Evolutionary conservation across 2,888 invertebrate species (phyloP).

Genomic region (Drosophila pseudotalamancana): DNA sequence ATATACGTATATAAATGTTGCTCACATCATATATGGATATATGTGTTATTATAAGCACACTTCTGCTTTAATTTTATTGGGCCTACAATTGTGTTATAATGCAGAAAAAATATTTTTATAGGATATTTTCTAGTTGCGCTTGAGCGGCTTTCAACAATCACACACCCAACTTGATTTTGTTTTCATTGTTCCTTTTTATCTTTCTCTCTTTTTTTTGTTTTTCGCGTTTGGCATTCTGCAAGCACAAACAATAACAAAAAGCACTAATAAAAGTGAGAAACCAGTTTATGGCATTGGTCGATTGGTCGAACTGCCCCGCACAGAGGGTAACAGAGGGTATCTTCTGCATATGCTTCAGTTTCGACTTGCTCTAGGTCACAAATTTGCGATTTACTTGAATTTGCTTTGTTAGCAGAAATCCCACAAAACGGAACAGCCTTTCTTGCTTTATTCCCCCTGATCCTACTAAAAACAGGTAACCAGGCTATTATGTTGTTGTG

Average conservation of each 20-base stretch:
- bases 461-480: too few species aligned
- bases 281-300: slow-evolving; percentile 52
- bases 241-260: slow-evolving; percentile 44
- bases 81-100: not conserved
- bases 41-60: too few species aligned
- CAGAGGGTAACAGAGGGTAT: not conserved
- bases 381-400: not conserved
- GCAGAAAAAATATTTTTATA: too few species aligned
- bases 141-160: not conserved
- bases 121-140: slow-evolving; percentile 12
- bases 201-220: not conserved
- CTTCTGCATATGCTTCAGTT: not conserved
- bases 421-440: too few species aligned
- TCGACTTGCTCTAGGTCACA: not conserved
- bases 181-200: slow-evolving; percentile 5
- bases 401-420: too few species aligned
- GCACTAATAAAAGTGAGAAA: slow-evolving; percentile 39
- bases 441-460: too few species aligned
- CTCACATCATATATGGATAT: too few species aligned
- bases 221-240: slow-evolving; percentile 45
- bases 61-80: too few species aligned
- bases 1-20: not conserved
- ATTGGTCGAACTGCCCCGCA: slow-evolving; percentile 7
- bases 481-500: too few species aligned
- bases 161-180: slow-evolving; percentile 1